Base-by-base conservation (phyloP, 2,888 invertebrate genomes). In the Belgica antarctica region DNA sequence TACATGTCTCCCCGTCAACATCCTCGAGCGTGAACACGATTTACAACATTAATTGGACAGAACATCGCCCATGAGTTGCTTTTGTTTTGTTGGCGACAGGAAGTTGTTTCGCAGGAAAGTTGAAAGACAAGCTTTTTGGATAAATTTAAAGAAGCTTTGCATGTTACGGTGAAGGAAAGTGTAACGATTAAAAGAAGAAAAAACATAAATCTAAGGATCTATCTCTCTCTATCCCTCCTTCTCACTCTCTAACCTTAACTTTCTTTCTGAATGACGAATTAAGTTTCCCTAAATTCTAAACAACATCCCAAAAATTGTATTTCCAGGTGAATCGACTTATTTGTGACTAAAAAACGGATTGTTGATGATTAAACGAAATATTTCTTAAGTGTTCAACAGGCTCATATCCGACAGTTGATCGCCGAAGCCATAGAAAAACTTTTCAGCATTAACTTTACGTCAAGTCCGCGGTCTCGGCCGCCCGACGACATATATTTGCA, bases 311-410 rank as follows among this genome's bases (percentile, higher is more conserved):
- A 5, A n/a, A 66, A 66, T 68, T 57, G 17, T 57, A 19, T 68
- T 57, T 68, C 17, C 68, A 68, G 68, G 68, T 28, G 68, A 68
- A 68, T 68, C 68, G 28, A 68, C 68, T 3, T 57, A 68, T 28
- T 68, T 68, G 68, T 68, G 68, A 68, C 47, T 52, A 57, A 31
- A 59, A 17, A 7, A 19, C 8, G 46, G 65, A 25, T 36, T 62
- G 12, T 59, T 24, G 41, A 41, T 15, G 41, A 41, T 10, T 41
- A n/a, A 10, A 41, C 3, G 15, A 41, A 41, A n/a, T 15, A n/a
- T n/a, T 41, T 41, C 41, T 41, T n/a, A 15, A 5, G 2, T n/a
- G 15, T 41, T 41, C 2, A 15, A n/a, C 10, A 10, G 15, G 41
- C 10, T 41, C 41, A 41, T 15, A 15, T 41, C 15, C 10, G 12